Conservation (phyloP, 2,113 vertebrate genomes). For the Porphyrio hochstetteri region DNA sequence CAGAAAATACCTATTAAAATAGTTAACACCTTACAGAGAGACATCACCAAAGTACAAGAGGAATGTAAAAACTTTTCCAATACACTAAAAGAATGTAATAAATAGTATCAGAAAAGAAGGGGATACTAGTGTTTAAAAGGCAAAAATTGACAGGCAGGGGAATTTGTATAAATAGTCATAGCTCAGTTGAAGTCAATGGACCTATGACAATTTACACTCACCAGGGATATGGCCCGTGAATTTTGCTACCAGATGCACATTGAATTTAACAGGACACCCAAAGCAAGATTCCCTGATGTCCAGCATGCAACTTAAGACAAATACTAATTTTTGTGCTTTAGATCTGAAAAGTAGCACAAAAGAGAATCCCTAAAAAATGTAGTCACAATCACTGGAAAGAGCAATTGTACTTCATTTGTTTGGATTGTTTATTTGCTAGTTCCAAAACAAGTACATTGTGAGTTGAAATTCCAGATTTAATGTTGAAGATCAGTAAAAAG, state of each 20-base stretch:
- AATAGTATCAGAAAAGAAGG: not conserved
- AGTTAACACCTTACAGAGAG: not conserved
- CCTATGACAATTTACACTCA: constrained; percentile 43
- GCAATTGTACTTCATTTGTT: not conserved
- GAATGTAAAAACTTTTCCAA: not conserved
- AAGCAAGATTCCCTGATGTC: not conserved
- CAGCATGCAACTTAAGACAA: not conserved
- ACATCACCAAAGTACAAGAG: not conserved
- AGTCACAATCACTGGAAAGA: not conserved
- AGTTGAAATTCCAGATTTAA: not conserved
- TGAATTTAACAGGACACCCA: not conserved
- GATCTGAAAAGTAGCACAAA: not conserved
- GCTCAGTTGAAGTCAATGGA: constrained; percentile 38
- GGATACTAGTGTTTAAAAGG: not conserved
- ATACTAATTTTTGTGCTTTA: not conserved
- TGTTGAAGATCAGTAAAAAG: not conserved
- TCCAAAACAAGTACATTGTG: not conserved
- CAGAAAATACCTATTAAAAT: not conserved
- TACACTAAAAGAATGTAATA: not conserved
- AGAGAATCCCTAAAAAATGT: not conserved
- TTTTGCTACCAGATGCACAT: not conserved
- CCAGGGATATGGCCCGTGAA: not conserved
- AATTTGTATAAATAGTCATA: constrained; percentile 48
- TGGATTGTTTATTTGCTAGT: not conserved
- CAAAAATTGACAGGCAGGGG: not conserved